Evolutionary conservation across 2,888 invertebrate species (phyloP).

Genomic region (Caenorhabditis sp.): DNA sequence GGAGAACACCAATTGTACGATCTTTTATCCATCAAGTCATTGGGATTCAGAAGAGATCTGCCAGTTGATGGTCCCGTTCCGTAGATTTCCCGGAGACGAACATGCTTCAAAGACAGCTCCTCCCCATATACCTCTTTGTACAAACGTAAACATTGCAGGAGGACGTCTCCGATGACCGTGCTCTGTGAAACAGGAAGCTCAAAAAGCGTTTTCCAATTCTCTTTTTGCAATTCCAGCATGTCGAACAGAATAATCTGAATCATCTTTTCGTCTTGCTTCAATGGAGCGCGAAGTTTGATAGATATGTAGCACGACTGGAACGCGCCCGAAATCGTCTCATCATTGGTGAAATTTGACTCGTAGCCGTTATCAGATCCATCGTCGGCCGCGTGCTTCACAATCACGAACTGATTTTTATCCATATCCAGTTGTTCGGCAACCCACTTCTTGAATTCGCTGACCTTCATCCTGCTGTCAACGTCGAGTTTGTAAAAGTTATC

Average conservation of each 20-base stretch:
- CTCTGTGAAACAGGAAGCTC: constrained; percentile 66
- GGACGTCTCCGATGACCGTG: constrained; percentile 67
- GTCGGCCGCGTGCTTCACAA: constrained; percentile 60
- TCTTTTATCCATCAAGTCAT: constrained; percentile 50
- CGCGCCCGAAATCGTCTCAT: constrained; percentile 37
- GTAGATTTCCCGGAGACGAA: constrained; percentile 69
- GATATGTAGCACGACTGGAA: constrained; percentile 64
- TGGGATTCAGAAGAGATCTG: constrained; percentile 47
- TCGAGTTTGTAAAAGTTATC: constrained; percentile 58
- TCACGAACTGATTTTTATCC: constrained; percentile 64
- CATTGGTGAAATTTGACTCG: constrained; percentile 43
- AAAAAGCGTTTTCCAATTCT: constrained; percentile 72
- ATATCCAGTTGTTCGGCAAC: constrained; percentile 57
- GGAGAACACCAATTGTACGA: constrained; percentile 35
- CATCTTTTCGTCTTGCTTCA: constrained; percentile 71
- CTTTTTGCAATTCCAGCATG: constrained; percentile 63
- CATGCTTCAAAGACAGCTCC: constrained; percentile 60
- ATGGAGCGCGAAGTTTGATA: constrained; percentile 70
- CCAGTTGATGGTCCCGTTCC: not conserved
- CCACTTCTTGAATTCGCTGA: constrained; percentile 71
- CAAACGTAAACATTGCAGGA: constrained; percentile 67
- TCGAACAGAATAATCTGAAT: constrained; percentile 69
- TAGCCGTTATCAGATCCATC: constrained; percentile 52
- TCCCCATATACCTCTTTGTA: constrained; percentile 72
- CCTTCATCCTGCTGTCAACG: constrained; percentile 64